A percentile compares a stretch with the other conserved stretches of the same genome.
Conservation (phyloP, 2,797 vertebrate genomes). For the Sebastes umbrosus region DNA sequence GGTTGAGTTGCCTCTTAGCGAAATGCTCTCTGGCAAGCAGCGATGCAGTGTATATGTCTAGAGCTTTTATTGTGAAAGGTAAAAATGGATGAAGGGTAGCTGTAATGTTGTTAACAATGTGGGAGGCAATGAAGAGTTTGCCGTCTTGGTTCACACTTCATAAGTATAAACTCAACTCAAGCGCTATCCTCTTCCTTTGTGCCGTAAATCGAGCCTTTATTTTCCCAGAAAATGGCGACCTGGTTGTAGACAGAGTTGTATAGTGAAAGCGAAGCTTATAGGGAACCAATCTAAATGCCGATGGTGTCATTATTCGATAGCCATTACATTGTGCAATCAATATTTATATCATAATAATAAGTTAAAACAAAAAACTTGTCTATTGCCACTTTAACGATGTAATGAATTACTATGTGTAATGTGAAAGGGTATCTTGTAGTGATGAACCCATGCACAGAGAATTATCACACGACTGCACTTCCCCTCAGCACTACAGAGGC, state of each 20-base stretch:
- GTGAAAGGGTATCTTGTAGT: not conserved
- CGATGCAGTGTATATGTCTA: too few relatives aligned
- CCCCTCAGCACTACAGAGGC: not conserved
- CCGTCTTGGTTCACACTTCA: not conserved
- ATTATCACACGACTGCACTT: not conserved
- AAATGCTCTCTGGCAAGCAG: too few relatives aligned
- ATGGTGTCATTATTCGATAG: fast-evolving
- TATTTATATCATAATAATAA: not conserved
- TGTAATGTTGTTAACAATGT: too few relatives aligned
- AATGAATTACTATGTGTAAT: not conserved
- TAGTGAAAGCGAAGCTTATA: not conserved
- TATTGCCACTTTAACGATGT: not conserved
- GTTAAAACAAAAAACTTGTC: not conserved
- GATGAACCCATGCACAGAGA: not conserved
- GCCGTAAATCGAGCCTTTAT: not conserved
- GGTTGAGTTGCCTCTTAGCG: too few relatives aligned
- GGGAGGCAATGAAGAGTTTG: too few relatives aligned
- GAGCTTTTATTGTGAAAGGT: too few relatives aligned
- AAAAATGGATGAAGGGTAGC: too few relatives aligned
- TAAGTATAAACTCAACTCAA: not conserved
- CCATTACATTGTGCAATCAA: not conserved
- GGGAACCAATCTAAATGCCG: not conserved
- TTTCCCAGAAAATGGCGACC: not conserved
- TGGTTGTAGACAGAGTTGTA: not conserved
- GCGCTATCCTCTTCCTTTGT: not conserved